These are phyloP conservation scores for Spilogale gracilis DNA, from an alignment of 2,113 vertebrate species.

Conservation along the genomic window DNA sequence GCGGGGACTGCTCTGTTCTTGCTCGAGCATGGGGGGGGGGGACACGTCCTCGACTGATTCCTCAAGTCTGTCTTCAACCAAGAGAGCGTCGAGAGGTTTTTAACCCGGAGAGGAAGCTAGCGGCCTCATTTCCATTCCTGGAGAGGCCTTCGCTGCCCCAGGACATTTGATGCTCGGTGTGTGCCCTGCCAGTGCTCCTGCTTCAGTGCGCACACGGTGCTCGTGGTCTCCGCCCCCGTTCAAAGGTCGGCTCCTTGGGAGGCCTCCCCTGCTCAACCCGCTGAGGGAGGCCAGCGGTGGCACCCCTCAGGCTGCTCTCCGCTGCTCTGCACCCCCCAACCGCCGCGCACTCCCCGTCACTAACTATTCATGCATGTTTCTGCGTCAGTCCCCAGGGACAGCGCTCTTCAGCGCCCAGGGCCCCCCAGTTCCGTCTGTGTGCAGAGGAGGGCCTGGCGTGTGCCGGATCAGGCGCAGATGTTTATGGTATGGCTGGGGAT, in stretches of 20 bases:
- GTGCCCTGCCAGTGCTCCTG: neutral
- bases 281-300: fast-evolving
- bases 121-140: neutral
- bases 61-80: neutral
- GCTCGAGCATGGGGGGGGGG: neutral
- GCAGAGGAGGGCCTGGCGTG: too few relatives aligned
- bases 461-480: fast-evolving
- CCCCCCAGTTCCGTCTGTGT: neutral
- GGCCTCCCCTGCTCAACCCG: too few relatives aligned
- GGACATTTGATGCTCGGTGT: fast-evolving
- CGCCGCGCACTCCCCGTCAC: fast-evolving
- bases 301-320: neutral
- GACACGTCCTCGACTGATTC: fast-evolving
- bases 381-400: neutral
- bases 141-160: too few relatives aligned
- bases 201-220: neutral
- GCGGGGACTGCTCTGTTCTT: fast-evolving
- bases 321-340: fast-evolving
- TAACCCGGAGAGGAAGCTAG: neutral
- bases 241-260: fast-evolving
- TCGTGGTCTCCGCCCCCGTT: neutral
- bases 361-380: too few relatives aligned
- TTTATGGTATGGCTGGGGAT: too few relatives aligned
- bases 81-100: neutral
- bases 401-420: neutral